Conservation (phyloP, 2,888 invertebrate species). For the Apodemia zela region DNA sequence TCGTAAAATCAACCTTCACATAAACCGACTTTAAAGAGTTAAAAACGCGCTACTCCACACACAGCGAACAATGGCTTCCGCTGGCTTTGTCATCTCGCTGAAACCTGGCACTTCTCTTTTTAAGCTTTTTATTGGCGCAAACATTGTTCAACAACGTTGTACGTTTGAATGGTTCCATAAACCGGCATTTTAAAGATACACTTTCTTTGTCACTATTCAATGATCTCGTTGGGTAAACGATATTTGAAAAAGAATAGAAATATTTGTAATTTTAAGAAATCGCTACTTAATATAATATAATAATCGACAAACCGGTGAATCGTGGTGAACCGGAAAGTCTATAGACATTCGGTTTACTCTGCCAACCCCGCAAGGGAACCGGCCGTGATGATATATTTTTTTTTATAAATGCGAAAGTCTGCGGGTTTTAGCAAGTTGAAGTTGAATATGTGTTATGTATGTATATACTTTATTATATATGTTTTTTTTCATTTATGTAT, state of each 20-base stretch:
- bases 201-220: neutral
- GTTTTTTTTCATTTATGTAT: too few species aligned
- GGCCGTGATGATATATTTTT: too few species aligned
- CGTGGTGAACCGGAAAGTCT: too few species aligned
- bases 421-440: too few species aligned
- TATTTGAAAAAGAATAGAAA: neutral
- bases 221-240: neutral
- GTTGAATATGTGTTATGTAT: too few species aligned
- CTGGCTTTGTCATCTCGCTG: constrained; percentile 2
- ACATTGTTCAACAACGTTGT: constrained; percentile 5
- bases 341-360: too few species aligned
- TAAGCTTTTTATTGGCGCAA: constrained; percentile 3
- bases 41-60: neutral
- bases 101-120: constrained; percentile 1
- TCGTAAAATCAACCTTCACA: neutral
- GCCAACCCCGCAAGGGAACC: too few species aligned
- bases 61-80: constrained; percentile 9
- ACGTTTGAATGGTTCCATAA: neutral
- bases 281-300: too few species aligned
- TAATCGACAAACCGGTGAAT: too few species aligned
- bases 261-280: too few species aligned
- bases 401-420: too few species aligned
- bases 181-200: neutral
- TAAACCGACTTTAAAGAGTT: constrained; percentile 4
- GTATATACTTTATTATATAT: too few species aligned